A percentile compares a stretch with the other conserved stretches of the same genome.
phyloP scores from a whole-genome alignment of 1,140 invertebrate species.

The Trichonephila clavata region DNA sequence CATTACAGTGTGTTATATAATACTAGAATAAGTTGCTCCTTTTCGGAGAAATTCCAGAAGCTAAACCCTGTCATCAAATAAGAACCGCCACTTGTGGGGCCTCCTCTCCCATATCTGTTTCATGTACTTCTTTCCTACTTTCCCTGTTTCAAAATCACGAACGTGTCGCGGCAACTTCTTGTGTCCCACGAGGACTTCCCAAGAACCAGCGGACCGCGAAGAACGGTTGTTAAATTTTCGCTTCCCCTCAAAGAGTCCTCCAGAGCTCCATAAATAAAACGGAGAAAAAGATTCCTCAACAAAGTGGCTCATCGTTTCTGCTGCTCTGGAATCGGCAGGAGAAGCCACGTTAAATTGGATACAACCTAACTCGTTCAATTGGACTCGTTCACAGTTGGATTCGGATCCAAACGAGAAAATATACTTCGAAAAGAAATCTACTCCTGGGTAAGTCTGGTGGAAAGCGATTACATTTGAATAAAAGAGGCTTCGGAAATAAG shows the following conservation, averaged over 20 bases:
- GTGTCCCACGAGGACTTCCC: neutral
- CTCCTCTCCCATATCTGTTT: no score
- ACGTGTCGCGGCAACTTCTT: neutral
- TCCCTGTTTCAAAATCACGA: neutral
- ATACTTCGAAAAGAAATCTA: neutral
- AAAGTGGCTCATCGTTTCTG: conserved; percentile 12
- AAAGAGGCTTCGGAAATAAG: neutral
- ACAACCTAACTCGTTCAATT: conserved; percentile 52
- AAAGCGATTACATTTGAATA: conserved; percentile 34
- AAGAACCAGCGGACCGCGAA: conserved; percentile 36
- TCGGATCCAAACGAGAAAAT: neutral
- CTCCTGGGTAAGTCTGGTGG: neutral
- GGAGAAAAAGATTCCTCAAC: neutral
- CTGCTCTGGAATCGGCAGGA: neutral
- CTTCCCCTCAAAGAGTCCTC: conserved; percentile 33
- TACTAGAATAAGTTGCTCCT: no score
- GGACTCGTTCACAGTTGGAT: neutral
- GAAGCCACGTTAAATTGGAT: conserved; percentile 31
- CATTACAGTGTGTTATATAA: no score
- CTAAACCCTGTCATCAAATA: neutral
- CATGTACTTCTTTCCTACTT: neutral
- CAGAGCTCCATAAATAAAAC: conserved; percentile 43
- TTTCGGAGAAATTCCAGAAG: neutral
- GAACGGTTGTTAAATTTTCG: conserved; percentile 45
- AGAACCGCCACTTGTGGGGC: neutral